These are phyloP conservation scores for Seira sanloemensis DNA, from an alignment of 2,888 invertebrate genomes.

Conservation along the genomic window DNA sequence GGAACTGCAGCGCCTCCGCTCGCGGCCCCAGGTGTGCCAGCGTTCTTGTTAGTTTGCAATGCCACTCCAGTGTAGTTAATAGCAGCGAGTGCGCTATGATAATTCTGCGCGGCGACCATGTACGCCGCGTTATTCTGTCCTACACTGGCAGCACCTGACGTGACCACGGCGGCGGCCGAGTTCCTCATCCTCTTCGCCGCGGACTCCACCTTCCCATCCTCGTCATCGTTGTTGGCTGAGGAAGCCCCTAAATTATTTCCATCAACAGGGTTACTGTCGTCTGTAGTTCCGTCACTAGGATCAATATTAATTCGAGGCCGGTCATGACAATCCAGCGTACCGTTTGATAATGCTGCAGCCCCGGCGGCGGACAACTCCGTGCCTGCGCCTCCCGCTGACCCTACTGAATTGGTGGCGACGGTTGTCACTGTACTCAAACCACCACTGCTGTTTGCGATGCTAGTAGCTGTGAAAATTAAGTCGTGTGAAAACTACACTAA, in stretches of 20 bases:
- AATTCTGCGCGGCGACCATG: constrained; percentile 72
- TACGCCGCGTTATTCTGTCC: constrained; percentile 73
- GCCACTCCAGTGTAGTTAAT: constrained; percentile 84
- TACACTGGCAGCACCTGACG: constrained; percentile 44
- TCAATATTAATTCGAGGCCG: constrained; percentile 55
- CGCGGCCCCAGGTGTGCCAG: constrained; percentile 42
- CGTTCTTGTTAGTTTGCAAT: constrained; percentile 77
- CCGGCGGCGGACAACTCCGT: constrained; percentile 50
- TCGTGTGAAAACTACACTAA: constrained; percentile 73
- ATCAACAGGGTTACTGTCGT: constrained; percentile 66
- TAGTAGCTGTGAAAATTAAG: constrained; percentile 74
- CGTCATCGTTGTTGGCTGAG: constrained; percentile 63
- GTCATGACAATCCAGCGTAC: constrained; percentile 71
- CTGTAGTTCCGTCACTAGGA: constrained; percentile 51
- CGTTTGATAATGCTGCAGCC: constrained; percentile 65
- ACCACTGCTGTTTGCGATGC: constrained; percentile 68
- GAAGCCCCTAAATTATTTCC: constrained; percentile 67
- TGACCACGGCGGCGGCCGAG: constrained; percentile 18
- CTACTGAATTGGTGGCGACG: constrained; percentile 42
- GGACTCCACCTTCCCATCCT: constrained; percentile 70
- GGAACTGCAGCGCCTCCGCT: constrained; percentile 30
- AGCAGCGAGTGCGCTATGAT: constrained; percentile 79
- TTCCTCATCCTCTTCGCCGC: constrained; percentile 71
- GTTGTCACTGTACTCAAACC: constrained; percentile 53
- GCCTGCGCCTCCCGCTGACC: constrained; percentile 46